These are phyloP conservation scores for Lasioglossum pauxillum DNA, from an alignment of 2,888 invertebrate genomes.

Conservation along the genomic window DNA sequence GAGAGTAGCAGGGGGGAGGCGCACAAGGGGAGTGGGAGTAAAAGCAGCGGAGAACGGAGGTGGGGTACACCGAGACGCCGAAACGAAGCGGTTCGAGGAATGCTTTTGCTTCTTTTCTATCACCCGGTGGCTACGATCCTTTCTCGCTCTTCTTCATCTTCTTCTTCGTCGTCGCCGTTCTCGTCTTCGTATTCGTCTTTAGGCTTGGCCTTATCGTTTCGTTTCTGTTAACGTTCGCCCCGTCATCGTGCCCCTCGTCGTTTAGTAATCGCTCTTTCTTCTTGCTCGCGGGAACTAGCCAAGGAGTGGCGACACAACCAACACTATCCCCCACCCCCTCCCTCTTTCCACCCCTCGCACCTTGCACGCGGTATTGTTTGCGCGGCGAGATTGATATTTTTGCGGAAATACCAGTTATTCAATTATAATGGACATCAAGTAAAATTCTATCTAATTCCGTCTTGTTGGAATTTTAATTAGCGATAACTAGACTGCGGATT, in stretches of 20 bases:
- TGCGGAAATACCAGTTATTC: too few species aligned
- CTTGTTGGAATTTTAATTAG: too few species aligned
- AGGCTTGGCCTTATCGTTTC: conserved; percentile 38
- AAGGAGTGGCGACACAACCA: conserved; percentile 52
- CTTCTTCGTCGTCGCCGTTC: conserved; percentile 1
- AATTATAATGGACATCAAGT: too few species aligned
- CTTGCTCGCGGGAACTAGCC: conserved; percentile 32
- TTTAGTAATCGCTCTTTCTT: conserved; percentile 52
- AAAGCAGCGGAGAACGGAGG: not conserved
- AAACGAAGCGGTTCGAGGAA: conserved; percentile 50
- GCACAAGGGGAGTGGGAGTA: not conserved
- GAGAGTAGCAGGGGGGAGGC: conserved; percentile 54
- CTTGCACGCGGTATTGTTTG: not conserved
- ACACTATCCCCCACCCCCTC: not conserved
- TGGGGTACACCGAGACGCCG: conserved; percentile 34
- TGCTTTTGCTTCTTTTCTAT: conserved; percentile 55
- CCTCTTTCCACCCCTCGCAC: not conserved
- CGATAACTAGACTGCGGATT: too few species aligned
- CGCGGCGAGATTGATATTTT: too few species aligned
- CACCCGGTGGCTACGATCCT: conserved; percentile 33
- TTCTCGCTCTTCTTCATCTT: conserved; percentile 16
- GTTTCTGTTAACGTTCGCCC: conserved; percentile 59
- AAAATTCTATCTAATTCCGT: too few species aligned
- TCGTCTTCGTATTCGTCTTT: conserved; percentile 28
- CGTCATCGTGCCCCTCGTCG: conserved; percentile 66